phyloP scores from a whole-genome alignment of 2,113 vertebrate genomes.

The Epinephelus cyanopodus region DNA sequence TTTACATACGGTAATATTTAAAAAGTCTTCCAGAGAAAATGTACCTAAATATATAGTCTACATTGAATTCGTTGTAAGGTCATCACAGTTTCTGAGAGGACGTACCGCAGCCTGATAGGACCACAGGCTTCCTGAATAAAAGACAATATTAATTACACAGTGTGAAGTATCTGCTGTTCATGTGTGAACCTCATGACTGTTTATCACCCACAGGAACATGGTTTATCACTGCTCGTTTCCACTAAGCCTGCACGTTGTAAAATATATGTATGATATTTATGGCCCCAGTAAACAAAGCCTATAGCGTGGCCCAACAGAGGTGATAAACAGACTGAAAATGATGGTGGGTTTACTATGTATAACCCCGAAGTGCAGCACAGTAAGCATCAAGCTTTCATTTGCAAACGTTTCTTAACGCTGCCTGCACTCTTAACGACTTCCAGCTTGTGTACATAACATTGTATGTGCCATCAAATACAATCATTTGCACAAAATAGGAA shows the following conservation, averaged over 20 bases:
- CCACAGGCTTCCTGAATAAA: background rate
- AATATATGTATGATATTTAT: background rate
- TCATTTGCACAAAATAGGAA: background rate
- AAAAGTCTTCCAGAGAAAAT: background rate
- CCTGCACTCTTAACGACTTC: background rate
- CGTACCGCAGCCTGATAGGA: background rate
- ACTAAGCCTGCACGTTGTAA: background rate
- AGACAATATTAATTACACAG: background rate
- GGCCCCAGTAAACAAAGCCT: background rate
- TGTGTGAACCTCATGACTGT: background rate
- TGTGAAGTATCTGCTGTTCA: background rate
- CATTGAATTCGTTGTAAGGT: background rate
- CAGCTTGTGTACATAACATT: background rate
- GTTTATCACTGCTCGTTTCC: background rate
- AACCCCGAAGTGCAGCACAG: background rate
- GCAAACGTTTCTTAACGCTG: background rate
- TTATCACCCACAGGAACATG: background rate
- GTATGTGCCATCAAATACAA: background rate
- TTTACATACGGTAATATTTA: background rate
- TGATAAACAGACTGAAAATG: background rate
- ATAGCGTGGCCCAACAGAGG: background rate
- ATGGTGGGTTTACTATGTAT: background rate
- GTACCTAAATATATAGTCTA: background rate
- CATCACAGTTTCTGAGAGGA: background rate
- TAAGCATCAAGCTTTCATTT: background rate